phyloP scores from a whole-genome alignment of 2,888 invertebrate genomes.

The Trisateles emortualis region DNA sequence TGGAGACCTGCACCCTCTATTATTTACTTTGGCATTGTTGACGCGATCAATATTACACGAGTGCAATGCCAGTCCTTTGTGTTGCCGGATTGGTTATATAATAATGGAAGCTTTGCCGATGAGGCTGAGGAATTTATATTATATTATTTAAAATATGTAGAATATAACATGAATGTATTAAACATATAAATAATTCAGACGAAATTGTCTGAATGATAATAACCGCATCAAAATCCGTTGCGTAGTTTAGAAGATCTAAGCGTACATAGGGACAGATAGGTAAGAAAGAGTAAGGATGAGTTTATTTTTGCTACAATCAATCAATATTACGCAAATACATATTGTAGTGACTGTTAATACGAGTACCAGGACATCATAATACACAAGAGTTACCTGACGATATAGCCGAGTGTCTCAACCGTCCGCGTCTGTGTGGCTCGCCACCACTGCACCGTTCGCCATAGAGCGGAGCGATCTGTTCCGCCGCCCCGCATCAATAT shows the following conservation, averaged over 20 bases:
- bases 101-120: constrained; percentile 22
- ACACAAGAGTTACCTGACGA: constrained; percentile 17
- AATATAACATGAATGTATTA: no score
- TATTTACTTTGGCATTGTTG: constrained; percentile 39
- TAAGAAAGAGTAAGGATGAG: no score
- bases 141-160: no score
- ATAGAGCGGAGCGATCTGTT: constrained; percentile 28
- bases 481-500: constrained; percentile 55
- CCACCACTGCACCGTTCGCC: constrained; percentile 14
- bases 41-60: constrained; percentile 36
- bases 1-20: constrained; percentile 24
- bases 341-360: constrained; percentile 15
- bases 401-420: constrained; percentile 19
- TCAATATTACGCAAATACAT: no score
- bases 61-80: constrained; percentile 48
- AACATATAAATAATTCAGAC: no score
- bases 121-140: no score
- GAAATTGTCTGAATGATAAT: no score
- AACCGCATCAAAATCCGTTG: no score
- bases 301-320: no score
- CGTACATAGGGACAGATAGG: no score
- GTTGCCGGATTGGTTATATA: constrained; percentile 40
- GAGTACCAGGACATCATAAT: constrained; percentile 12
- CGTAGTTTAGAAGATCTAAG: no score
- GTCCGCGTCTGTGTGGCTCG: constrained; percentile 19